These are phyloP conservation scores for Pardalotus punctatus DNA, from an alignment of 2,113 vertebrate genomes.

Conservation along the genomic window DNA sequence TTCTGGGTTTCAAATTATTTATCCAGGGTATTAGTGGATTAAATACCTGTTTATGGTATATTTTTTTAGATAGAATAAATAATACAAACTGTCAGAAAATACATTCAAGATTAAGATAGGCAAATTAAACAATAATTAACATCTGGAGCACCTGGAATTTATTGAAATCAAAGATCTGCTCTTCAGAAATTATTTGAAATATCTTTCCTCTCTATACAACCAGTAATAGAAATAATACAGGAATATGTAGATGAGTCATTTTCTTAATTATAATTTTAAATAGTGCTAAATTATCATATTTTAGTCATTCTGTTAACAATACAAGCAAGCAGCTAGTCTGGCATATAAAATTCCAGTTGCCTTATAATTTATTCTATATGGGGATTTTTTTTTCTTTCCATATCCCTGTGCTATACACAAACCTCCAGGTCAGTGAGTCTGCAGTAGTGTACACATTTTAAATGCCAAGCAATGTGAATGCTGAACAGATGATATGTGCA, in stretches of 20 bases:
- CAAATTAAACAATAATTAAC: neutral
- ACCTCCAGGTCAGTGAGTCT: conserved; percentile 12
- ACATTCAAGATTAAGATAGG: neutral
- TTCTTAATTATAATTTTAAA: neutral
- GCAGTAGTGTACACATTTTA: neutral
- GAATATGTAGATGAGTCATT: neutral
- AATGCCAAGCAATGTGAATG: conserved; percentile 5
- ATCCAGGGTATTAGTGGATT: neutral
- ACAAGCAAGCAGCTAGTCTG: neutral
- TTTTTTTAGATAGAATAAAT: neutral
- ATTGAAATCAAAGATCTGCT: neutral
- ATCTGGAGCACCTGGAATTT: neutral
- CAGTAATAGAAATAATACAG: neutral
- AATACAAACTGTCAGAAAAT: neutral
- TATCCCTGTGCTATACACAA: neutral
- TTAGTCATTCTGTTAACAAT: neutral
- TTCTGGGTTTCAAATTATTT: neutral
- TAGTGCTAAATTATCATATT: neutral
- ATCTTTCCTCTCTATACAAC: neutral
- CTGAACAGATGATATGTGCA: neutral
- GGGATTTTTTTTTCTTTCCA: neutral
- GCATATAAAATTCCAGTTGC: neutral
- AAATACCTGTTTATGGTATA: neutral
- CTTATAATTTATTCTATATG: neutral
- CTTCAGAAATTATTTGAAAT: neutral